A percentile compares a stretch with the other conserved stretches of the same genome.
phyloP scores from a whole-genome alignment of 2,797 vertebrate species.

The Sebastes steindachneri region DNA sequence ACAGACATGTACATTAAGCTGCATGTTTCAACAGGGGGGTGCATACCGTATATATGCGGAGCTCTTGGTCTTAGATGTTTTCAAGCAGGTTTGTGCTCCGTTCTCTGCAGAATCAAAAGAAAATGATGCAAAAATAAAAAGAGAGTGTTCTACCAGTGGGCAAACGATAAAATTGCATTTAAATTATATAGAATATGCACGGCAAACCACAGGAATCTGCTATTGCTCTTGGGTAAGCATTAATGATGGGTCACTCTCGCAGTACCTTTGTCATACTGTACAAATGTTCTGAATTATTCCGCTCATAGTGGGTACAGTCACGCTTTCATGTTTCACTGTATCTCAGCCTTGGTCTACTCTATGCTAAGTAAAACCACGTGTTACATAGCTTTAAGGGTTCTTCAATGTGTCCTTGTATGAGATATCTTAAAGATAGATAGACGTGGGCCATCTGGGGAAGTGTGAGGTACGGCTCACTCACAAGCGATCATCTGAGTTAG shows the following conservation, averaged over 20 bases:
- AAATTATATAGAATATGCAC: background rate
- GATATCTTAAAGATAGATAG: conserved; percentile 34
- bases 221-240: background rate
- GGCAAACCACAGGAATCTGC: background rate
- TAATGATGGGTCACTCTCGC: background rate
- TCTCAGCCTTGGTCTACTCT: background rate
- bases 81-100: background rate
- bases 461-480: conserved; percentile 34
- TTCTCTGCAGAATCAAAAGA: background rate
- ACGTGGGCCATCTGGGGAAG: conserved; percentile 31
- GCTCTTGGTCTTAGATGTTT: background rate
- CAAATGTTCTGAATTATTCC: background rate
- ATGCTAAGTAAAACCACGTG: conserved; percentile 19
- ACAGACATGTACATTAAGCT: background rate
- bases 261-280: background rate
- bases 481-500: background rate
- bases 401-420: conserved; percentile 19
- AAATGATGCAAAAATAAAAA: background rate
- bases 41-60: background rate
- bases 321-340: conserved; percentile 16
- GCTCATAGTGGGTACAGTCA: background rate
- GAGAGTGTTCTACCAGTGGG: background rate
- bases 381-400: conserved; percentile 21
- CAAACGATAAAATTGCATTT: background rate
- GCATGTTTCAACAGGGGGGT: background rate